These are phyloP conservation scores for Ganaspis sp. DNA, from an alignment of 1,140 invertebrate species.

Conservation along the genomic window DNA sequence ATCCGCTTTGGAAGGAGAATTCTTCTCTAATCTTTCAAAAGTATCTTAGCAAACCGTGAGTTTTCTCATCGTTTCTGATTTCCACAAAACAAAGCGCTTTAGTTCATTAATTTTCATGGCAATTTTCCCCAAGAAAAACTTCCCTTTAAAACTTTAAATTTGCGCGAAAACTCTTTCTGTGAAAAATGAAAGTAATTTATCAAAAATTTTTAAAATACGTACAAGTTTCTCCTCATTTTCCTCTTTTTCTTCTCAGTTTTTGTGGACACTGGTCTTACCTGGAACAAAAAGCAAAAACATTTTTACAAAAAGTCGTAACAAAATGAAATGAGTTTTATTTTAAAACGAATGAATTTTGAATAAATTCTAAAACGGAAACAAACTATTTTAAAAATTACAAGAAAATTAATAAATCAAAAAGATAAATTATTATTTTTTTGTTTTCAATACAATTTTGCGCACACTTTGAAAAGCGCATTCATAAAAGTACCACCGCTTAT, in stretches of 20 bases:
- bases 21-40: slow-evolving; percentile 23
- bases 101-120: background rate
- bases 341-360: no score
- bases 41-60: background rate
- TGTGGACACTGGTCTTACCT: background rate
- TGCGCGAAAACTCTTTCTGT: no score
- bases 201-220: background rate
- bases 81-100: background rate
- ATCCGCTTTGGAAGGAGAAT: slow-evolving; percentile 4
- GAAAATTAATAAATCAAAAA: no score
- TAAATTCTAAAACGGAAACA: no score
- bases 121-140: background rate
- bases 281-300: background rate
- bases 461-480: background rate
- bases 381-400: background rate
- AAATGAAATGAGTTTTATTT: no score
- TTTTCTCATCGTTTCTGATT: slow-evolving; percentile 10
- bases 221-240: no score
- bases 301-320: background rate
- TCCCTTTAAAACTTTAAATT: background rate
- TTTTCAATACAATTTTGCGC: no score
- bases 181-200: background rate
- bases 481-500: background rate
- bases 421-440: no score
- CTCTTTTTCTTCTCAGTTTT: no score